Percentiles rank a stretch among this genome's conserved stretches.
These are phyloP conservation scores for Heliothis virescens DNA, from an alignment of 1,140 invertebrate genomes.

Conservation along the genomic window DNA sequence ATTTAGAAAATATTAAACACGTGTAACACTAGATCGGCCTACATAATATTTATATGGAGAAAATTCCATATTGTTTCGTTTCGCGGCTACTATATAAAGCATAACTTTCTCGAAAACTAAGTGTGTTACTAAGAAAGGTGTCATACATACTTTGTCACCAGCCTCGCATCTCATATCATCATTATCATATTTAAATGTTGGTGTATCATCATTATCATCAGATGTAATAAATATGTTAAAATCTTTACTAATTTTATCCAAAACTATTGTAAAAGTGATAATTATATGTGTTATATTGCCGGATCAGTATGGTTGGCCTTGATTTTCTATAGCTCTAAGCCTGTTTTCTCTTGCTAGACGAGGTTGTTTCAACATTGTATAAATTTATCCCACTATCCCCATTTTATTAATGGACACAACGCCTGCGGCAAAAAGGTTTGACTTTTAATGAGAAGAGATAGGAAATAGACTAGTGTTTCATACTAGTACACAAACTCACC, in stretches of 20 bases:
- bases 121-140: conserved; percentile 24
- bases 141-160: conserved; percentile 1
- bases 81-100: conserved; percentile 19
- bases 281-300: conserved; percentile 27
- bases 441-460: neutral
- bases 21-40: neutral
- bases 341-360: conserved; percentile 24
- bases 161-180: neutral
- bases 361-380: neutral
- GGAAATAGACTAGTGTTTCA: conserved; percentile 12
- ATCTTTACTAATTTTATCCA: conserved; percentile 2
- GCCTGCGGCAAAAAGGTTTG: conserved; percentile 14
- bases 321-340: conserved; percentile 12
- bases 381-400: conserved; percentile 29
- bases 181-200: neutral
- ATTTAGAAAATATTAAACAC: conserved; percentile 6
- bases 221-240: conserved; percentile 3
- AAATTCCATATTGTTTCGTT: conserved; percentile 25
- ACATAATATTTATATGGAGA: conserved; percentile 32
- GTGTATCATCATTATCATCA: neutral
- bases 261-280: conserved; percentile 24
- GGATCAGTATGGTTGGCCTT: conserved; percentile 30
- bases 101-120: conserved; percentile 18
- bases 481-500: neutral
- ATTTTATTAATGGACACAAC: conserved; percentile 25